A percentile compares a stretch with the other conserved stretches of the same genome.
Conservation (phyloP, 2,113 vertebrate species). For the Coptodon rendalli region DNA sequence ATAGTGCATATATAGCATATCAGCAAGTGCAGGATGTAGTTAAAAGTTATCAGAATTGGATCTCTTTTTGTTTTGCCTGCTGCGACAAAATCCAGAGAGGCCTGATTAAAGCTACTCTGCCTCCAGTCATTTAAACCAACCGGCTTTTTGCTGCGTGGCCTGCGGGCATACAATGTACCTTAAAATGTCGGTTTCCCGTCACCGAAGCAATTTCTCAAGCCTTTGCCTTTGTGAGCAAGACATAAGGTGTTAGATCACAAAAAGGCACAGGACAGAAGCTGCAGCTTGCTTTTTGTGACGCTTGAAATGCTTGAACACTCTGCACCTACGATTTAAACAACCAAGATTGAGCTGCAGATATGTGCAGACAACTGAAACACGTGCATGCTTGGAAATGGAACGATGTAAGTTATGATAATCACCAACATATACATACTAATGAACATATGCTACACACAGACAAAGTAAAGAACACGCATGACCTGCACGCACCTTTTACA, state of each 20-base stretch:
- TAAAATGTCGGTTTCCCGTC: not conserved
- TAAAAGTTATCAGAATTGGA: not conserved
- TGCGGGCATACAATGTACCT: conserved; percentile 6
- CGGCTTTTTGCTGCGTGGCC: not conserved
- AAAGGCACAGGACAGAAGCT: not conserved
- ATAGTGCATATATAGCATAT: not conserved
- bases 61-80: not conserved
- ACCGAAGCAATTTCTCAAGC: not conserved
- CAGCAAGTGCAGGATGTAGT: not conserved
- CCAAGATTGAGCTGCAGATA: not conserved
- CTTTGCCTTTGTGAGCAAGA: not conserved
- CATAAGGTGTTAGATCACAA: not conserved
- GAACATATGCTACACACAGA: not conserved
- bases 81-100: conserved; percentile 3
- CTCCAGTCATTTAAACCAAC: conserved; percentile 23
- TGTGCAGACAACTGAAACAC: not conserved
- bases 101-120: conserved; percentile 29
- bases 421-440: not conserved
- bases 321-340: not conserved
- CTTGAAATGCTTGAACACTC: not conserved
- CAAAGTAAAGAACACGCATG: not conserved
- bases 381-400: not conserved
- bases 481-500: conserved; percentile 83
- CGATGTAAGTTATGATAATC: not conserved
- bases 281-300: not conserved